Evolutionary conservation across 2,888 invertebrate species (phyloP).

Genomic region (Liodrosophila aerea): DNA sequence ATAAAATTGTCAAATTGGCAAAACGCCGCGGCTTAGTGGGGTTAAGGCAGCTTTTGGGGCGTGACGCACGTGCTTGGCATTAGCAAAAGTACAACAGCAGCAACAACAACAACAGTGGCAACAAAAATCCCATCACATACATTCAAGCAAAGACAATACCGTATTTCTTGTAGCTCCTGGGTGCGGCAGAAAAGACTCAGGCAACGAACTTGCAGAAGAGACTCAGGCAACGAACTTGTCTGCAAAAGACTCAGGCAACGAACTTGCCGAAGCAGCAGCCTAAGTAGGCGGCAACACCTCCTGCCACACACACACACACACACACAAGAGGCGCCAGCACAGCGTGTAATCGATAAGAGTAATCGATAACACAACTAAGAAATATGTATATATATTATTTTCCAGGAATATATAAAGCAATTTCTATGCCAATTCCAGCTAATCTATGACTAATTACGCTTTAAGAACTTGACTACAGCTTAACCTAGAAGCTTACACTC

Average conservation of each 20-base stretch:
- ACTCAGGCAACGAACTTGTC: too few relatives aligned
- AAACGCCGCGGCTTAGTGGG: conserved; percentile 41
- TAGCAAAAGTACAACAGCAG: conserved; percentile 13
- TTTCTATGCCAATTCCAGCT: too few relatives aligned
- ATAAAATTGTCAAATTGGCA: conserved; percentile 75
- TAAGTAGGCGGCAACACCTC: too few relatives aligned
- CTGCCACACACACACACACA: not conserved
- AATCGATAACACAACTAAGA: conserved; percentile 15
- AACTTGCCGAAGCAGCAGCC: conserved; percentile 34
- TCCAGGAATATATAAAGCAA: too few relatives aligned
- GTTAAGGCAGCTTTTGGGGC: conserved; percentile 44
- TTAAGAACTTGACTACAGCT: not conserved
- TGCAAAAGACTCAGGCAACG: conserved; percentile 49
- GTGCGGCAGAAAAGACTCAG: conserved; percentile 41
- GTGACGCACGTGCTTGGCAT: conserved; percentile 51
- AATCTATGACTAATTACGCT: too few relatives aligned
- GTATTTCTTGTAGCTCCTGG: not conserved
- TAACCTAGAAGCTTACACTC: too few relatives aligned
- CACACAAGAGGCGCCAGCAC: too few relatives aligned
- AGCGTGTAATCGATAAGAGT: not conserved
- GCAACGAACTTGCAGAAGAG: conserved; percentile 36
- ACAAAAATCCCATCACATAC: too few relatives aligned
- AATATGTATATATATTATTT: too few relatives aligned
- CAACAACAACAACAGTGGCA: too few relatives aligned
- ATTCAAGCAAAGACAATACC: too few relatives aligned